These are phyloP conservation scores for Clinocottus analis DNA, from an alignment of 2,113 vertebrate genomes.

Conservation along the genomic window DNA sequence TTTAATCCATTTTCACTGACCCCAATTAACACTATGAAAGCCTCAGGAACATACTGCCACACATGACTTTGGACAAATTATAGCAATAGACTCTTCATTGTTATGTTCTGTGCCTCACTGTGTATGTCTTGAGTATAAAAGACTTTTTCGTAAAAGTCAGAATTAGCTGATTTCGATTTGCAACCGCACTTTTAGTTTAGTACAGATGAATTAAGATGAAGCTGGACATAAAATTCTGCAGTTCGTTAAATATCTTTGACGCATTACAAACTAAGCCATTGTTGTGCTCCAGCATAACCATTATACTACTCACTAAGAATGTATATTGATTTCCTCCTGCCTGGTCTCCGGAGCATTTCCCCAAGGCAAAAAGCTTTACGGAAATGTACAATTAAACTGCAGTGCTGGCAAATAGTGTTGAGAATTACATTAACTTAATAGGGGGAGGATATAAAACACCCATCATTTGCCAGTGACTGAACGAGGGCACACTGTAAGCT, in stretches of 20 bases:
- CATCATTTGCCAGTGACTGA: slow-evolving; percentile 58
- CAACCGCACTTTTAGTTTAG: neutral
- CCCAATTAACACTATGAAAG: slow-evolving; percentile 42
- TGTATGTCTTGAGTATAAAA: neutral
- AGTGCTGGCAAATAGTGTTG: slow-evolving; percentile 64
- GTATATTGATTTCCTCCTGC: slow-evolving; percentile 47
- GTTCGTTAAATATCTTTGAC: neutral
- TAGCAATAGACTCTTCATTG: neutral
- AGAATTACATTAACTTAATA: slow-evolving; percentile 73
- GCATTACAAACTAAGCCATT: slow-evolving; percentile 5
- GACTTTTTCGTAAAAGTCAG: neutral
- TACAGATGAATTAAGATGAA: neutral
- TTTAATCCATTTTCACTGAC: slow-evolving; percentile 38
- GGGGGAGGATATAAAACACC: slow-evolving; percentile 47
- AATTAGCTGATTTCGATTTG: neutral
- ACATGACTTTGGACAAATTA: neutral
- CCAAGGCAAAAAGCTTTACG: slow-evolving; percentile 30
- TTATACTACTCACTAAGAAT: neutral
- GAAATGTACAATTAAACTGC: slow-evolving; percentile 57
- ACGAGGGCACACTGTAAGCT: slow-evolving; percentile 29
- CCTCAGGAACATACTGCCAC: neutral
- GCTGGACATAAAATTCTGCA: neutral
- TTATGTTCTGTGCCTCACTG: neutral
- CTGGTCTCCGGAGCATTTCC: slow-evolving; percentile 30
- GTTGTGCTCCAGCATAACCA: slow-evolving; percentile 22